These are phyloP conservation scores for Bimastos eiseni DNA, from an alignment of 2,888 invertebrate species.

Conservation along the genomic window DNA sequence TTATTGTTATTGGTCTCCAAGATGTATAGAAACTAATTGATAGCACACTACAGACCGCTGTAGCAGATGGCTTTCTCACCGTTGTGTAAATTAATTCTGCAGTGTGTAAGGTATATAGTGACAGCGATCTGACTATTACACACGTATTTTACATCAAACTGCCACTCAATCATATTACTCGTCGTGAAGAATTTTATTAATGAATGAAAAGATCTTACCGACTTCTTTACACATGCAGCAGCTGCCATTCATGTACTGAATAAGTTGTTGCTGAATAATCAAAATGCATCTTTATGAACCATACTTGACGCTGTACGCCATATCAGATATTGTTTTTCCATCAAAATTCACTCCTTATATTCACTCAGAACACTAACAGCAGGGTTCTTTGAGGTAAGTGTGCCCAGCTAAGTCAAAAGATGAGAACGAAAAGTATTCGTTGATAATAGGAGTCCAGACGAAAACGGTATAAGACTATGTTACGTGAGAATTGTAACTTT, in stretches of 20 bases:
- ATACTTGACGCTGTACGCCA: neutral
- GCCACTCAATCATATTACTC: neutral
- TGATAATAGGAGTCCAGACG: neutral
- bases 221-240: constrained; percentile 26
- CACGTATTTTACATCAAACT: neutral
- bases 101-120: neutral
- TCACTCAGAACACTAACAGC: neutral
- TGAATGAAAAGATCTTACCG: neutral
- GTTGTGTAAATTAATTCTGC: neutral
- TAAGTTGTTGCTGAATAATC: constrained; percentile 25
- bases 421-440: neutral
- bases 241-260: constrained; percentile 16
- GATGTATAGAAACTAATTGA: neutral
- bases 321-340: neutral
- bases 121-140: neutral
- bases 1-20: neutral
- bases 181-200: neutral
- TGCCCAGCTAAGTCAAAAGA: neutral
- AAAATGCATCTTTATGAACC: neutral
- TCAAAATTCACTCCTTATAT: neutral
- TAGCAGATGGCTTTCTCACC: too few relatives aligned
- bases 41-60: too few relatives aligned
- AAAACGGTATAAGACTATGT: neutral
- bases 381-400: neutral
- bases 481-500: neutral